phyloP scores from a whole-genome alignment of 1,140 invertebrate genomes.

The Euschistus heros region DNA sequence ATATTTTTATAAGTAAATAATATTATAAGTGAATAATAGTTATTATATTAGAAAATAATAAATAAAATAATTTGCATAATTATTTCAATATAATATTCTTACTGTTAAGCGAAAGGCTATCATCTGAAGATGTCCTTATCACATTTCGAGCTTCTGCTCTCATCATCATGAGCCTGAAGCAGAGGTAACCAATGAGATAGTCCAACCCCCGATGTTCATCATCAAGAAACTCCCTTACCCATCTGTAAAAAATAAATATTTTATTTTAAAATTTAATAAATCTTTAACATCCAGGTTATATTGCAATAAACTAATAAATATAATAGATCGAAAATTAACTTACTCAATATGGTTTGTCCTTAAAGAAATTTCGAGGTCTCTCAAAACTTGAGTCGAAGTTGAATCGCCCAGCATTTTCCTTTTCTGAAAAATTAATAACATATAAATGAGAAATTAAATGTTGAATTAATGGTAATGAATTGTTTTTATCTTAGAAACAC shows the following conservation, averaged over 20 bases:
- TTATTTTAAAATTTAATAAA: slow-evolving; percentile 12
- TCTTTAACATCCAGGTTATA: not conserved
- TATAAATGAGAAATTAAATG: not conserved
- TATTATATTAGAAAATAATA: too few relatives aligned
- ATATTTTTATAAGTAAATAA: too few relatives aligned
- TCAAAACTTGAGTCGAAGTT: slow-evolving; percentile 93
- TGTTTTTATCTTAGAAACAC: too few relatives aligned
- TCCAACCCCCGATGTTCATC: slow-evolving; percentile 92
- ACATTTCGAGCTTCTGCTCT: slow-evolving; percentile 49
- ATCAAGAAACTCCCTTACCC: slow-evolving; percentile 96
- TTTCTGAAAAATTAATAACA: slow-evolving; percentile 65
- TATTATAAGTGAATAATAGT: too few relatives aligned
- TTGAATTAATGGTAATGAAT: too few relatives aligned
- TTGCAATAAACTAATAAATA: not conserved
- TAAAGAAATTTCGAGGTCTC: slow-evolving; percentile 96
- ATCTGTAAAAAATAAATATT: slow-evolving; percentile 46
- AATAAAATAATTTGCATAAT: too few relatives aligned
- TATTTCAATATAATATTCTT: not conserved
- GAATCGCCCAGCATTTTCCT: slow-evolving; percentile 93
- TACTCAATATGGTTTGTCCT: slow-evolving; percentile 98
- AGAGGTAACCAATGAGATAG: slow-evolving; percentile 93
- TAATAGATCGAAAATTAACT: slow-evolving; percentile 36
- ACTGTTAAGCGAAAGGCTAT: slow-evolving; percentile 35
- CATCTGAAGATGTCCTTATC: slow-evolving; percentile 40
- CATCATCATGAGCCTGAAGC: slow-evolving; percentile 87